Conservation (phyloP, 2,113 vertebrate species). For the Pimephales promelas region DNA sequence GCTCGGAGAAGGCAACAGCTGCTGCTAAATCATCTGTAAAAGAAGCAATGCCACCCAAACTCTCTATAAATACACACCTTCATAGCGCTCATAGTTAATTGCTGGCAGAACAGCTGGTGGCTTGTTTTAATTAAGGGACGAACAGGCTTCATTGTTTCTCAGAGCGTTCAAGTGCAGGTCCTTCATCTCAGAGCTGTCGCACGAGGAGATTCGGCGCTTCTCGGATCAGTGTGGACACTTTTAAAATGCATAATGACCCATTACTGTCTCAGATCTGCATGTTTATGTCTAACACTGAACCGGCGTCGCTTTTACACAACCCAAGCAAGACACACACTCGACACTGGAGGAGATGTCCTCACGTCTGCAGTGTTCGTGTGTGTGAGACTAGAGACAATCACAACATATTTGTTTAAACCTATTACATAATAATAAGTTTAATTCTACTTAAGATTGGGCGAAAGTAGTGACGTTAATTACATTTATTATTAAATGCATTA, state of each 20-base stretch:
- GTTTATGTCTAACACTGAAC: conserved; percentile 46
- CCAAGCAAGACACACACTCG: background rate
- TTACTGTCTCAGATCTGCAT: conserved; percentile 58
- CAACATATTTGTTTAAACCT: background rate
- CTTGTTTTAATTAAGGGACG: conserved; percentile 74
- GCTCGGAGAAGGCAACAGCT: conserved; percentile 69
- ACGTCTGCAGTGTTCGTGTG: background rate
- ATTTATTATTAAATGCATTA: too few relatives aligned
- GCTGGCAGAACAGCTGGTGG: conserved; percentile 68
- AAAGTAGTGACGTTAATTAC: too few relatives aligned
- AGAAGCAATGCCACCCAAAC: conserved; percentile 65
- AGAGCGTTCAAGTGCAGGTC: conserved; percentile 62
- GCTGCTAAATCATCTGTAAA: conserved; percentile 76
- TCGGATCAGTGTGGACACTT: conserved; percentile 70
- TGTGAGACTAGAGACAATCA: background rate
- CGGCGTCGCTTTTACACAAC: background rate
- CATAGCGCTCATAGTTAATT: conserved; percentile 70
- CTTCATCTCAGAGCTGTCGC: conserved; percentile 67
- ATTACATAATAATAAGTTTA: background rate
- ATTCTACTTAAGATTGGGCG: too few relatives aligned
- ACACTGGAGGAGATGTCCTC: background rate
- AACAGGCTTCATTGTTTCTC: conserved; percentile 65
- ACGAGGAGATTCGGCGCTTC: conserved; percentile 69
- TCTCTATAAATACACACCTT: conserved; percentile 67
- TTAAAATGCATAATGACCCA: conserved; percentile 66